Evolutionary conservation across 2,888 invertebrate genomes (phyloP).

Genomic region (Acrobasis repandana): DNA sequence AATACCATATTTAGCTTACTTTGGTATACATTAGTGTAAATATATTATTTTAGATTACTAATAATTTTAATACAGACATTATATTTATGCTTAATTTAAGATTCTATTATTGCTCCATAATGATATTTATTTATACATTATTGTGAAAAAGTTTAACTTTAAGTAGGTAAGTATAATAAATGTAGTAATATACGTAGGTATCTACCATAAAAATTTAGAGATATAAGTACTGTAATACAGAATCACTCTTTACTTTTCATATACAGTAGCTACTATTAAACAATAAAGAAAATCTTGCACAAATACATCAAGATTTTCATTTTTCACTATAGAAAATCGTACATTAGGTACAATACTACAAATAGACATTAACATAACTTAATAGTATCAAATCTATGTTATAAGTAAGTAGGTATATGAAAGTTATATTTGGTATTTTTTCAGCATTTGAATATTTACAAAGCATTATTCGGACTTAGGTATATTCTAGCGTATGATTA

Average conservation of each 20-base stretch:
- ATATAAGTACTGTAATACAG: not conserved
- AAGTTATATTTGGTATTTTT: slow-evolving; percentile 64
- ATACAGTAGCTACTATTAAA: not conserved
- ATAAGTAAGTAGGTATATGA: slow-evolving; percentile 18
- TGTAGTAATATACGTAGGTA: not conserved
- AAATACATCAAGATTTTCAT: not conserved
- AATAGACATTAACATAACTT: not conserved
- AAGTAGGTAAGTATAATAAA: not conserved
- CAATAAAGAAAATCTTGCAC: not conserved
- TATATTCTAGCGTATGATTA: slow-evolving; percentile 82
- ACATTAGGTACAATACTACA: not conserved
- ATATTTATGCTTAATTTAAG: slow-evolving; percentile 5
- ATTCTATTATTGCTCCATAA: slow-evolving; percentile 19
- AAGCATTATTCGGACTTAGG: slow-evolving; percentile 77
- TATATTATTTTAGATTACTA: slow-evolving; percentile 20
- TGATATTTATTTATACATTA: slow-evolving; percentile 11
- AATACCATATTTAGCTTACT: slow-evolving; percentile 52
- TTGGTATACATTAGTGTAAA: slow-evolving; percentile 46
- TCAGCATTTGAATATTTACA: slow-evolving; percentile 69
- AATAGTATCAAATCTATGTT: slow-evolving; percentile 12
- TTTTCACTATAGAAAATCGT: not conserved
- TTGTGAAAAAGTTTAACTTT: slow-evolving; percentile 7
- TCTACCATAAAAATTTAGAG: not conserved
- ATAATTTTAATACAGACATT: slow-evolving; percentile 6
- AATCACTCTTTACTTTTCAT: not conserved